These are phyloP conservation scores for Drosophila littoralis DNA, from an alignment of 1,140 invertebrate genomes.

Conservation along the genomic window DNA sequence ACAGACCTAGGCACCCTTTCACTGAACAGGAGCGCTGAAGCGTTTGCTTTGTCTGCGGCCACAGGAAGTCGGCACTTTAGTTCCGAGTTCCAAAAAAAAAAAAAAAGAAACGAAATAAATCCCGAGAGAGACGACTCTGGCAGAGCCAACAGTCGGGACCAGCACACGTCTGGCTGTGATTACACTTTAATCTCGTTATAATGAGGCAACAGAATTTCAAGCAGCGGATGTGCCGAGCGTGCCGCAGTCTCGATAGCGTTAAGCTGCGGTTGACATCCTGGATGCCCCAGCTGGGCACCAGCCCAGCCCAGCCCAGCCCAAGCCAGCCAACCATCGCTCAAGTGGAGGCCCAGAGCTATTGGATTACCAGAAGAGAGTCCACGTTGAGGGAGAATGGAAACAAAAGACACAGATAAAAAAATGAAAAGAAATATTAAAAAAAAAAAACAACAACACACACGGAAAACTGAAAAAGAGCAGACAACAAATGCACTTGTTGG, in stretches of 20 bases:
- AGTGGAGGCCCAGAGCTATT: conserved; percentile 55
- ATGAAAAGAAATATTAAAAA: conserved; percentile 20
- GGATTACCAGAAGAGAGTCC: conserved; percentile 52
- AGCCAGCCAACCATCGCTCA: conserved; percentile 22
- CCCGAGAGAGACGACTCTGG: neutral
- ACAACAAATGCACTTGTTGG: conserved; percentile 72
- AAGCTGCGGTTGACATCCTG: conserved; percentile 77
- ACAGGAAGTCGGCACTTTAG: conserved; percentile 68
- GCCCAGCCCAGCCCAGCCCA: neutral
- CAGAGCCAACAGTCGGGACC: neutral
- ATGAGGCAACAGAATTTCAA: conserved; percentile 67
- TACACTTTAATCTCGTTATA: conserved; percentile 79
- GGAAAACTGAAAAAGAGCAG: conserved; percentile 28
- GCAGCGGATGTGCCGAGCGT: conserved; percentile 72
- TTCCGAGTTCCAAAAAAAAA: conserved; percentile 24
- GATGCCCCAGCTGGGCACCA: conserved; percentile 69
- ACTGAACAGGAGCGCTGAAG: conserved; percentile 38
- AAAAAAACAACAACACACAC: neutral
- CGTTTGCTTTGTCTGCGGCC: conserved; percentile 12
- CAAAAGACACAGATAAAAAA: conserved; percentile 37
- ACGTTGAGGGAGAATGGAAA: conserved; percentile 19
- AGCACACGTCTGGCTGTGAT: conserved; percentile 60
- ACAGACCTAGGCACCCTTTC: conserved; percentile 54
- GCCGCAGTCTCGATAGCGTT: conserved; percentile 41
- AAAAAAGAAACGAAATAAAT: conserved; percentile 28